Conservation (phyloP, 1,140 invertebrate species). For the Lethocerus indicus region DNA sequence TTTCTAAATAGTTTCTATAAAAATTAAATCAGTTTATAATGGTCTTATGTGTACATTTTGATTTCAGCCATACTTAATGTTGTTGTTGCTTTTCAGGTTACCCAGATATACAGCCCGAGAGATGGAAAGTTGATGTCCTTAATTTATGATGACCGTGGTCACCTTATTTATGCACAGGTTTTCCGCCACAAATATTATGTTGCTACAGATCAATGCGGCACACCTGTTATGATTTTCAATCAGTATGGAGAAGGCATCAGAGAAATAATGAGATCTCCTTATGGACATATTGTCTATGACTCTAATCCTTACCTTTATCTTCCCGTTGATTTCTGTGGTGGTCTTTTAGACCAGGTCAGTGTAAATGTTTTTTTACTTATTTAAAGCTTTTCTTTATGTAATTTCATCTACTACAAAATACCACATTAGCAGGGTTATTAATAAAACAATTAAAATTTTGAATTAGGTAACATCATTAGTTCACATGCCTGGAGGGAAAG, state of each 20-base stretch:
- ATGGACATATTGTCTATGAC: conserved; percentile 86
- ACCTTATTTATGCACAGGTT: conserved; percentile 74
- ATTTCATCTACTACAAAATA: neutral
- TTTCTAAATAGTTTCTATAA: neutral
- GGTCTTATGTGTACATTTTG: too few relatives aligned
- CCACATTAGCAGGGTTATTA: neutral
- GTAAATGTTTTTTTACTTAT: neutral
- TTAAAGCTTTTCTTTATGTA: neutral
- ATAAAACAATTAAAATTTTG: conserved; percentile 6
- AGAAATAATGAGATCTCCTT: conserved; percentile 88
- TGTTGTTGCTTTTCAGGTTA: conserved; percentile 22
- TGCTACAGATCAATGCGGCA: conserved; percentile 86
- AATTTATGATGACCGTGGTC: conserved; percentile 79
- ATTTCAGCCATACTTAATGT: too few relatives aligned
- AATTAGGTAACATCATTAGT: conserved; percentile 66
- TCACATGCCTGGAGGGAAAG: conserved; percentile 77
- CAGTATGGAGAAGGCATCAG: conserved; percentile 83
- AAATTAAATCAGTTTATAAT: neutral
- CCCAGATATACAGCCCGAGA: conserved; percentile 80
- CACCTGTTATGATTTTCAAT: conserved; percentile 88
- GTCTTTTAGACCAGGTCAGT: conserved; percentile 66
- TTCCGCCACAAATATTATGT: conserved; percentile 80
- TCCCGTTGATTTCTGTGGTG: conserved; percentile 84
- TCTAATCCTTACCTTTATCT: conserved; percentile 88
- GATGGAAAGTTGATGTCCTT: conserved; percentile 80